Base-by-base conservation (phyloP, 2,888 invertebrate genomes). In the Calameuta filiformis region DNA sequence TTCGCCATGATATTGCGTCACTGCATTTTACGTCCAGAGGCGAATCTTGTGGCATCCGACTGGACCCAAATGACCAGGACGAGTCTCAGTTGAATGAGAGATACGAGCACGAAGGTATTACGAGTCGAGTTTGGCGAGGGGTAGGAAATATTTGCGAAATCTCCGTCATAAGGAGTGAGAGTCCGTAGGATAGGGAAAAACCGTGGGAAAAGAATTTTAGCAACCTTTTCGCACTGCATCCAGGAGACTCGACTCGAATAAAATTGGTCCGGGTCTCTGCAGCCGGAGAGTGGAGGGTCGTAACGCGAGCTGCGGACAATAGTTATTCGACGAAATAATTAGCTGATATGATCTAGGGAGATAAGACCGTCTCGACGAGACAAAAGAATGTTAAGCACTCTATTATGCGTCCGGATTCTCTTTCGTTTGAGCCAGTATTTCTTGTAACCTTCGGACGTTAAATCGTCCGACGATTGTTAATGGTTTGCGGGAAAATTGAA, bases 331-430 rank as follows among this genome's bases (percentile, higher is more conserved):
- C 79, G 82, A 81, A 78, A 84, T 88, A 88, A 87, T 87, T 87
- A 87, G 84, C 82, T 84, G 88, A 88, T 88, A 85, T 76, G 82
- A 88, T 88, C 87, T 86, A 81, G 76, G 71, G 78, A 83, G 84
- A 85, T 84, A 85, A 81, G 56, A 81, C 80, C 80, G 81, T 79
- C 82, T 71, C 80, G 76, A n/a, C 81, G 81, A 82, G 82, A 87
- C 86, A 87, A 87, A 86, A 87, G 86, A 85, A 85, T 84, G 85
- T 85, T 84, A 84, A 87, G 85, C 81, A 80, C 82, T 85, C 85
- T 78, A 85, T 88, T 85, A 82, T 84, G 77, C 82, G 75, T 77
- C 71, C 78, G 77, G 77, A 78, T 78, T 6, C 23, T 56, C 75
- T 79, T 81, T 84, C 79, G 79, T 85, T 86, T 82, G 81, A 85